phyloP scores from a whole-genome alignment of 1,140 invertebrate species.

The Pantala flavescens region DNA sequence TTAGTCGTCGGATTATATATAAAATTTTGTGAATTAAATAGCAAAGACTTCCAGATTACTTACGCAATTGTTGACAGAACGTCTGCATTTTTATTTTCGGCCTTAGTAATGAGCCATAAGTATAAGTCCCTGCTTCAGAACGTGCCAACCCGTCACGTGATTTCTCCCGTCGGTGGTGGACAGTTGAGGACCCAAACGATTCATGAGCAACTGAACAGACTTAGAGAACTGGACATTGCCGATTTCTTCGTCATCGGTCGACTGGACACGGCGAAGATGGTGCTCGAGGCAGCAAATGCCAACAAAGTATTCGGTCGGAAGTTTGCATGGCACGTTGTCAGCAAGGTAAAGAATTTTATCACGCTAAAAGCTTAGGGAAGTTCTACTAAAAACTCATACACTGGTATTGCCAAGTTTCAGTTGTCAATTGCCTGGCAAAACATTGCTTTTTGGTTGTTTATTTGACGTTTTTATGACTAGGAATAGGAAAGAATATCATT shows the following conservation, averaged over 20 bases:
- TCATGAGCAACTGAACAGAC: conserved; percentile 51
- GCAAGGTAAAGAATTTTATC: conserved; percentile 33
- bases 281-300: conserved; percentile 45
- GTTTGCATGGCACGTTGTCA: conserved; percentile 54
- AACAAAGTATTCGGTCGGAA: conserved; percentile 38
- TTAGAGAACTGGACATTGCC: conserved; percentile 72
- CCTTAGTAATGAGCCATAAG: conserved; percentile 77
- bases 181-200: conserved; percentile 42
- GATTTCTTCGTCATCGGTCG: conserved; percentile 76
- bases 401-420: too few species aligned
- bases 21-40: too few species aligned
- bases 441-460: too few species aligned
- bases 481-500: too few species aligned
- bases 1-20: too few species aligned
- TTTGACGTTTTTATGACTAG: too few species aligned
- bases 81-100: too few species aligned
- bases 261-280: conserved; percentile 53
- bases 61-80: too few species aligned
- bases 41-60: too few species aligned
- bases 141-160: conserved; percentile 75
- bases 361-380: background rate
- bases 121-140: conserved; percentile 81
- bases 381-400: background rate
- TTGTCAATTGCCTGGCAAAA: too few species aligned
- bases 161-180: conserved; percentile 40